phyloP scores from a whole-genome alignment of 2,113 vertebrate species.

The Eonycteris spelaea region DNA sequence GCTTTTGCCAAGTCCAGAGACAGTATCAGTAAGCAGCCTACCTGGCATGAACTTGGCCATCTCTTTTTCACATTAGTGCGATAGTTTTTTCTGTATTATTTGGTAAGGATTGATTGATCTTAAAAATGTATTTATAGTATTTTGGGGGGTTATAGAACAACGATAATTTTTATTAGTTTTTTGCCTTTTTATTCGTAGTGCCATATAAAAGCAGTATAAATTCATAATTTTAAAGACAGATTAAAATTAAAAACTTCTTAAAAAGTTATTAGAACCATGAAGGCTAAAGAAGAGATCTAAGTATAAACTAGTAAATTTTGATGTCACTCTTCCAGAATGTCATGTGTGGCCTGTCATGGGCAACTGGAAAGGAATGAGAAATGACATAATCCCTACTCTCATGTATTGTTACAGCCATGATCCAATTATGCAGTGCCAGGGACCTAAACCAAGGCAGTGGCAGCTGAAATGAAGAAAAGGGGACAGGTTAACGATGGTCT shows the following conservation, averaged over 20 bases:
- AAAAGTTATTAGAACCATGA: background rate
- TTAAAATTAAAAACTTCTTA: background rate
- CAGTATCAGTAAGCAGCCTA: background rate
- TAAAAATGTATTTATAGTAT: background rate
- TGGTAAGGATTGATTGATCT: background rate
- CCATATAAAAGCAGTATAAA: background rate
- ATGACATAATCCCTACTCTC: background rate
- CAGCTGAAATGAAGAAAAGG: background rate
- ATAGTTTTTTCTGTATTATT: background rate
- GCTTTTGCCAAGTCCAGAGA: background rate
- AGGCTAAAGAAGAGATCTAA: background rate
- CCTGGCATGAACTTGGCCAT: background rate
- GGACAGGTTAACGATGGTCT: background rate
- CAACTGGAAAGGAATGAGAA: background rate
- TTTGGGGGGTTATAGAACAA: background rate
- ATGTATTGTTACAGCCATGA: background rate
- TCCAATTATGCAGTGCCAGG: background rate
- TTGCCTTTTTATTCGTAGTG: slow-evolving; percentile 8
- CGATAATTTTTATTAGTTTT: background rate
- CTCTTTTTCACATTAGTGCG: background rate
- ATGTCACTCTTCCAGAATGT: background rate
- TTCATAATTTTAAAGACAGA: background rate
- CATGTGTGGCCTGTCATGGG: background rate
- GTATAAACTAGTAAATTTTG: background rate
- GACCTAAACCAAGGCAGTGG: background rate